Evolutionary conservation across 2,888 invertebrate genomes (phyloP), one percentile per base, ranked within the genome.

Genomic region (Argynnis bischoffii): DNA sequence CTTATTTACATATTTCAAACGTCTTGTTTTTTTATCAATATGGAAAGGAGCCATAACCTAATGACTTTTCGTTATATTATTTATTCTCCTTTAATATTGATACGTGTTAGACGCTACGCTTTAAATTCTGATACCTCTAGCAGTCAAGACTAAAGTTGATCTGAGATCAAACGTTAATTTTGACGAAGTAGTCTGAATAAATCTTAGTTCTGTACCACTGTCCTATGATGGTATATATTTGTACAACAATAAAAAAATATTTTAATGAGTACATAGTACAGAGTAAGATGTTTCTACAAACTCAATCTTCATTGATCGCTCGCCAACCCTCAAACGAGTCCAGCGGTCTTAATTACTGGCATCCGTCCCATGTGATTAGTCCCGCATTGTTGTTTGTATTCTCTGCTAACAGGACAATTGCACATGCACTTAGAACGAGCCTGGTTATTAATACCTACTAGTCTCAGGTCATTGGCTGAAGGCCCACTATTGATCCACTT

Each of bases 311-410:
- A 66, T 60, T 18, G 57, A 61, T 63, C 56, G 63, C 64, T 66
- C 63, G 67, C 64, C 55, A 67, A 82, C 81, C 79, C 74, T 77
- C 76, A 74, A 89, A 88, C 86, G 86, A 86, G 84, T 88, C 83
- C 81, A 82, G 81, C 76, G 76, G 63, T 88, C 89, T 90, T 90
- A 89, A 90, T 90, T 90, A 88, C 87, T 76, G 77, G 78, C 88
- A 88, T 90, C 89, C 89, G 88, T 82, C 77, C 75, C 77, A 82
- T 84, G 85, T 86, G 87, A 90, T 88, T 88, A 87, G 83, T 78
- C 81, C 81, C 81, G 82, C 85, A 85, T 87, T 90, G 89, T 90
- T 89, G 89, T 90, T 89, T 89, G 88, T 79, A 75, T 77, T 76
- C 79, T 78, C 79, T 68, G 74, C 80, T 83, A 85, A 86, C 85